Evolutionary conservation across 2,888 invertebrate genomes (phyloP).

Genomic region (Xanthorhoe spadicearia): DNA sequence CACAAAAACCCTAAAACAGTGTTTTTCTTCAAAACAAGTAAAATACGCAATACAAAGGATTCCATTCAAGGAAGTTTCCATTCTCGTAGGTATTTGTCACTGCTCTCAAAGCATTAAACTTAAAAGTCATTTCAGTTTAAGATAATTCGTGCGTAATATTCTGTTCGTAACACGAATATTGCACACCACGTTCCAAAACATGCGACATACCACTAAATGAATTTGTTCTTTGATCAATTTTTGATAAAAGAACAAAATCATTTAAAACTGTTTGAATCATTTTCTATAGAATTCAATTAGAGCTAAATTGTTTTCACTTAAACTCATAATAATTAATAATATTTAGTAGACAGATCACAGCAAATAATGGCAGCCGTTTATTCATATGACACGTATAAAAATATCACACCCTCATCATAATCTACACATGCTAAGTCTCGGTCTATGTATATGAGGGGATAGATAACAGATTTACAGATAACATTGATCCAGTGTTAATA

Average conservation of each 20-base stretch:
- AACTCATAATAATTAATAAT: not conserved
- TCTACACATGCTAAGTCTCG: not conserved
- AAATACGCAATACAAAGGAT: not conserved
- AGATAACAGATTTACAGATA: not conserved
- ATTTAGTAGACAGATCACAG: not conserved
- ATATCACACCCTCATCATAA: not conserved
- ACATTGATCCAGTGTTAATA: not conserved
- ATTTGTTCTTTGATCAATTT: no score
- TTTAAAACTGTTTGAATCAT: not conserved
- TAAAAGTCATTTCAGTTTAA: conserved; percentile 18
- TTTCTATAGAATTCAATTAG: not conserved
- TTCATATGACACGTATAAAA: not conserved
- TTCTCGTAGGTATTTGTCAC: conserved; percentile 11
- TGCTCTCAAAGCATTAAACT: conserved; percentile 22
- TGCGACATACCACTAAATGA: conserved; percentile 11
- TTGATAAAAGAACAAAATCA: not conserved
- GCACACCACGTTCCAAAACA: conserved; percentile 5
- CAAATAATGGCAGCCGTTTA: not conserved
- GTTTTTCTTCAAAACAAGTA: no score
- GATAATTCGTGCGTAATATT: conserved; percentile 25
- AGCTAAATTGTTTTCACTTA: not conserved
- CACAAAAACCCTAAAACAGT: no score
- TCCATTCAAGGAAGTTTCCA: conserved; percentile 9
- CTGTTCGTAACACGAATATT: conserved; percentile 13
- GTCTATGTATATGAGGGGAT: not conserved